phyloP scores from a whole-genome alignment of 1,140 invertebrate species.

The Heliconius nattereri region DNA sequence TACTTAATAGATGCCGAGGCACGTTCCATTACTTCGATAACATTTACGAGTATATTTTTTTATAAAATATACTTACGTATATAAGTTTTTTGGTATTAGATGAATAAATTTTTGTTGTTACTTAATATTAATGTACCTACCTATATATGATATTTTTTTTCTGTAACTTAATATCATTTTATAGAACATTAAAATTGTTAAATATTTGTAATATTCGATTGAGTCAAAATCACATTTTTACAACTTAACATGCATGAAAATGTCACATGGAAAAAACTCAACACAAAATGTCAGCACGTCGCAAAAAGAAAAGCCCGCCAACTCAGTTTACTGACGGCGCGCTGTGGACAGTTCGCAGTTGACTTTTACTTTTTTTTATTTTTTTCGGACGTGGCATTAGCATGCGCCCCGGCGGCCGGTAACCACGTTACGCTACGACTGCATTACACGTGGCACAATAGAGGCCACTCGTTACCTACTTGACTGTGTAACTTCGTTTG shows the following conservation, averaged over 20 bases:
- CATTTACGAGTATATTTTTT: conserved; percentile 13
- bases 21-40: conserved; percentile 23
- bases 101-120: neutral
- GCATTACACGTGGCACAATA: conserved; percentile 57
- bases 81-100: neutral
- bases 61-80: neutral
- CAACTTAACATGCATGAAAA: conserved; percentile 15
- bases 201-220: neutral
- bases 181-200: neutral
- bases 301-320: conserved; percentile 33
- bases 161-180: no score
- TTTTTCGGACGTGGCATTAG: conserved; percentile 58
- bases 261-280: conserved; percentile 29
- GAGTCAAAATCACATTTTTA: neutral
- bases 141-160: no score
- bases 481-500: conserved; percentile 79
- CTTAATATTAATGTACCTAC: neutral
- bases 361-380: conserved; percentile 53
- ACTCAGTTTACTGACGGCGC: conserved; percentile 38
- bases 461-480: conserved; percentile 75
- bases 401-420: conserved; percentile 59
- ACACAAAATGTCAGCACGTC: conserved; percentile 41
- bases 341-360: conserved; percentile 46
- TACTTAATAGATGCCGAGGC: conserved; percentile 24
- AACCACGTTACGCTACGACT: conserved; percentile 57